phyloP scores from a whole-genome alignment of 2,113 vertebrate genomes.

The Melierax canorus region DNA sequence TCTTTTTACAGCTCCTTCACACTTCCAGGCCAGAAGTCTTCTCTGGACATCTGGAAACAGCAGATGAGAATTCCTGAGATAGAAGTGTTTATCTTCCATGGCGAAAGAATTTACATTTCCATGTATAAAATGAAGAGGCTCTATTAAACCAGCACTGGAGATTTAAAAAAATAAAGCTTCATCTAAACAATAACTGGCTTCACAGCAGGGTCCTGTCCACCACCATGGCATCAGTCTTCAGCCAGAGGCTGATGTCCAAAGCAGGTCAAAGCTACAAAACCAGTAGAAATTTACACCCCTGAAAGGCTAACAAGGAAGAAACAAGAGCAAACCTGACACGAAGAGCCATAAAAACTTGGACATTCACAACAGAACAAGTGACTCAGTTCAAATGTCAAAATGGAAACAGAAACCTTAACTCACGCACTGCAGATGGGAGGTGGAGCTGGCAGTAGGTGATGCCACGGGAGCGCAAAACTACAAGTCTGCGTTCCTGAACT shows the following conservation, averaged over 20 bases:
- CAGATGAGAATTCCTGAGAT: conserved; percentile 2
- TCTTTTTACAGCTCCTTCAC: background rate
- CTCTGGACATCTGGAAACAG: background rate
- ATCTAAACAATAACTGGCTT: background rate
- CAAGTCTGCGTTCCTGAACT: background rate
- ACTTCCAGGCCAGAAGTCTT: background rate
- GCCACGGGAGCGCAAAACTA: background rate
- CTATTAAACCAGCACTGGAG: background rate
- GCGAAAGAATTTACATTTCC: background rate
- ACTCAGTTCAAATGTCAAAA: background rate
- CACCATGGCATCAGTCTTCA: background rate
- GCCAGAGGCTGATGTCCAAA: background rate
- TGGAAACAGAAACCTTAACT: conserved; percentile 6
- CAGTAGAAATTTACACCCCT: background rate
- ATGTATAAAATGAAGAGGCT: background rate
- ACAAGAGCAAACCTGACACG: background rate
- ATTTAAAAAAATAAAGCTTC: background rate
- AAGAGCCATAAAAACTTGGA: background rate
- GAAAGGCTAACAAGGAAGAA: background rate
- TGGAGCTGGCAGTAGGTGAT: background rate
- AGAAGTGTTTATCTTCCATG: background rate
- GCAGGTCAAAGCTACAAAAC: background rate
- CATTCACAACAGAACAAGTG: background rate
- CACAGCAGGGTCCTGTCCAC: background rate
- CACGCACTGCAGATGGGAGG: background rate